Percentiles rank a stretch among this genome's conserved stretches.
Evolutionary conservation across 2,797 vertebrate species (phyloP).

Genomic region (Gephyroberyx darwinii): DNA sequence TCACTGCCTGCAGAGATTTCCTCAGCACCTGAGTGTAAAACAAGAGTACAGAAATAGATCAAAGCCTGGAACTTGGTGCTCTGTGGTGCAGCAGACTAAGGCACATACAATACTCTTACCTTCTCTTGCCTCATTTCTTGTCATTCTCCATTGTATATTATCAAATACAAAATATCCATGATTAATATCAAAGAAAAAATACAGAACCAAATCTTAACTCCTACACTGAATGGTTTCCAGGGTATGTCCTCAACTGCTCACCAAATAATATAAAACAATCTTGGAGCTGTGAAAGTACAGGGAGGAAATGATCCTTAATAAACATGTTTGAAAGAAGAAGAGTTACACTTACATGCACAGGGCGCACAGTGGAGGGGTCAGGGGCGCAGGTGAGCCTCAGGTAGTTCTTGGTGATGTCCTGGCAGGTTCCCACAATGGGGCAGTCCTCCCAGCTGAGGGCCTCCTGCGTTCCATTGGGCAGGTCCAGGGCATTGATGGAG

Average conservation of each 20-base stretch:
- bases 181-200: too few relatives aligned
- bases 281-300: background rate
- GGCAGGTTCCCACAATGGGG: conserved; percentile 91
- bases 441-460: conserved; percentile 92
- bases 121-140: background rate
- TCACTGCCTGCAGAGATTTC: conserved; percentile 87
- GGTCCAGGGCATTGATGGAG: conserved; percentile 83
- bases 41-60: conserved; percentile 13
- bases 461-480: conserved; percentile 82
- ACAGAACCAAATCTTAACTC: too few relatives aligned
- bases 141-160: too few relatives aligned
- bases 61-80: background rate
- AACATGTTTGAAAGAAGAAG: background rate
- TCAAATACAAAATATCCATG: too few relatives aligned
- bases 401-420: conserved; percentile 92
- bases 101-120: background rate
- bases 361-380: conserved; percentile 90
- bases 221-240: too few relatives aligned
- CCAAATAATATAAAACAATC: background rate
- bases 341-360: conserved; percentile 79
- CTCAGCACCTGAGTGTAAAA: conserved; percentile 82
- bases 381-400: conserved; percentile 93
- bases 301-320: background rate
- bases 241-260: too few relatives aligned
- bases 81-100: background rate